phyloP scores from a whole-genome alignment of 1,140 invertebrate genomes.

The Grapholita molesta region DNA sequence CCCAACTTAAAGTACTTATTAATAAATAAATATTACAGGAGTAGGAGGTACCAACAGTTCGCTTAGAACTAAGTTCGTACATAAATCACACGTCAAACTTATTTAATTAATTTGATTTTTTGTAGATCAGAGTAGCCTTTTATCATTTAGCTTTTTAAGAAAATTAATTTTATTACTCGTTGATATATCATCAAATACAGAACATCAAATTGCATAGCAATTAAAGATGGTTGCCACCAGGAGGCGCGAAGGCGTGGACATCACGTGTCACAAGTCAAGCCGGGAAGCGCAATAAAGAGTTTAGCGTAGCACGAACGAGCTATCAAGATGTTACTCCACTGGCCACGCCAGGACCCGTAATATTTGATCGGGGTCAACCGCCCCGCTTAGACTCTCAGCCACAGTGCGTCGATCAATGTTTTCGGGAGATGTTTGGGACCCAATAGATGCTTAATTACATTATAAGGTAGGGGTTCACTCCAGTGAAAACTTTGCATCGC shows the following conservation, averaged over 20 bases:
- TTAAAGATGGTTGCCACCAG: not conserved
- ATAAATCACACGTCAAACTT: too few relatives aligned
- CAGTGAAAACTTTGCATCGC: not conserved
- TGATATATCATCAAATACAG: not conserved
- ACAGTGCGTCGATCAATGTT: conserved; percentile 16
- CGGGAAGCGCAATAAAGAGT: not conserved
- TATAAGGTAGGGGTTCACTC: not conserved
- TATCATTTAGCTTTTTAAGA: too few relatives aligned
- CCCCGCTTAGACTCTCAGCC: conserved; percentile 2
- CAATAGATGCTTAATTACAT: conserved; percentile 4
- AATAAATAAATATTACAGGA: too few relatives aligned
- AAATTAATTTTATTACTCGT: too few relatives aligned
- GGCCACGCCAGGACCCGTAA: conserved; percentile 3
- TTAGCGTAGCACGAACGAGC: conserved; percentile 8
- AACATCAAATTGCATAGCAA: not conserved
- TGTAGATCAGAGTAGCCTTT: too few relatives aligned
- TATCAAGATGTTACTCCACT: not conserved
- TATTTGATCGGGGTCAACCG: conserved; percentile 12
- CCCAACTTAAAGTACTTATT: too few relatives aligned
- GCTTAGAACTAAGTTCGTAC: too few relatives aligned
- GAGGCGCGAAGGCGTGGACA: not conserved
- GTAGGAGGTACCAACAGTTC: too few relatives aligned
- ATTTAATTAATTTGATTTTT: too few relatives aligned
- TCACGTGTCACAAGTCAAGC: not conserved
- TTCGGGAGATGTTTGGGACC: conserved; percentile 13